Base-by-base conservation (phyloP, 1,140 invertebrate species). In the Pomacea maculata region DNA sequence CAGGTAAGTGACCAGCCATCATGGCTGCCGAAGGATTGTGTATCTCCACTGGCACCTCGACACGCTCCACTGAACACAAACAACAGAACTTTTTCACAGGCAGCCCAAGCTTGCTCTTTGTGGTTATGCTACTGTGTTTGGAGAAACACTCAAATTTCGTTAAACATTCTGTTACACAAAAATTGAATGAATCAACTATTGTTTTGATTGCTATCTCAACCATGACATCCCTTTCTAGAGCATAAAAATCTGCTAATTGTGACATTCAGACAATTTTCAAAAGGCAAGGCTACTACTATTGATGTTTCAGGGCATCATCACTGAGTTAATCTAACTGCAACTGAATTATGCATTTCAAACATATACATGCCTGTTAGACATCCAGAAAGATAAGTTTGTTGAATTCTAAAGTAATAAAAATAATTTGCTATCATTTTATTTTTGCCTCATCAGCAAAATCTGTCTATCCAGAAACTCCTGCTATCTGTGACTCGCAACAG, bases 1-100 rank as follows among this genome's bases (percentile, higher is more conserved):
- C 79, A 73, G 76, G 70, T 74, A 85, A 73, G 76, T 83, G 78
- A 65, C 82, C 57, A 55, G 83, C 63, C 68, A 83, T 63, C 34
- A 79, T 70, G 83, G 83, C 77, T 15, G 76, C 70, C 15, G 79
- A 73, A 71, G 81, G 70, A 21, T 79, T 82, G 45, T 85, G 83
- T 11, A 86, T 85, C 79, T 88, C 89, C 15, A 89, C 85, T 25
- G 89, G 86, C 52, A 90, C 87, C 73, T 90, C 89, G 7, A 90
- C 87, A 74, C 86, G 80, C 81, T 91, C 90, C 77, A 91, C 91
- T 91, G 85, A 1, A 87, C 72, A 64, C 19, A 21, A 76, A 76
- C 67, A 70, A 70, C 67, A 70, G 67, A 70, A 15, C 67, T 70
- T 11, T 15, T 70, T 34, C 6, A 21, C 29, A 25, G 21, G 12